phyloP scores from a whole-genome alignment of 2,113 vertebrate genomes.

The Tenebrosternarchus preto region DNA sequence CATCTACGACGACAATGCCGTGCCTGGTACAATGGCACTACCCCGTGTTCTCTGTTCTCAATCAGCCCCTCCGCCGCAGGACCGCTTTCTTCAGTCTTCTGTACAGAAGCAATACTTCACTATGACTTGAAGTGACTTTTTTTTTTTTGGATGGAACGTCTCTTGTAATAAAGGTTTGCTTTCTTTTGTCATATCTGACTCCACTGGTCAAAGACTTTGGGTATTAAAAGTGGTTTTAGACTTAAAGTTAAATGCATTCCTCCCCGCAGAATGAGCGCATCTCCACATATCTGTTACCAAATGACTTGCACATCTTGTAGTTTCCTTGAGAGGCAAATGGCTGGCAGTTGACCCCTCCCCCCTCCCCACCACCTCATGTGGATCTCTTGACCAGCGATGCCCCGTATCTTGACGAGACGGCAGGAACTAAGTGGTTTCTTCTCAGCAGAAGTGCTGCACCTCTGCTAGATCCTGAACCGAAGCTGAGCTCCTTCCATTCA shows the following conservation, averaged over 20 bases:
- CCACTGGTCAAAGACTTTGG: too few relatives aligned
- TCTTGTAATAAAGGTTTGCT: neutral
- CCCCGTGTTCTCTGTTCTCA: conserved; percentile 14
- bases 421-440: conserved; percentile 8
- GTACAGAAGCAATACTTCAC: neutral
- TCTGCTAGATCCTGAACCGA: conserved; percentile 38
- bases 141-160: neutral
- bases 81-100: neutral
- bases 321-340: too few relatives aligned
- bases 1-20: conserved; percentile 32
- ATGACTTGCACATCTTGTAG: too few relatives aligned
- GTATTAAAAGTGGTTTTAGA: too few relatives aligned
- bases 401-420: conserved; percentile 33
- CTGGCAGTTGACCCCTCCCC: too few relatives aligned
- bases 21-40: neutral
- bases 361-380: conserved; percentile 1
- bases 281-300: too few relatives aligned
- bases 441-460: neutral
- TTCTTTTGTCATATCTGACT: neutral
- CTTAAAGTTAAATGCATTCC: too few relatives aligned
- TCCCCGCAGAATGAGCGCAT: too few relatives aligned
- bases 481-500: neutral
- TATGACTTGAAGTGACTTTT: neutral
- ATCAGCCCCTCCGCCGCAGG: neutral
- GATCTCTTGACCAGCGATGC: conserved; percentile 7